A percentile compares a stretch with the other conserved stretches of the same genome.
Conservation (phyloP, 2,888 invertebrate species). For the Blera fallax region DNA sequence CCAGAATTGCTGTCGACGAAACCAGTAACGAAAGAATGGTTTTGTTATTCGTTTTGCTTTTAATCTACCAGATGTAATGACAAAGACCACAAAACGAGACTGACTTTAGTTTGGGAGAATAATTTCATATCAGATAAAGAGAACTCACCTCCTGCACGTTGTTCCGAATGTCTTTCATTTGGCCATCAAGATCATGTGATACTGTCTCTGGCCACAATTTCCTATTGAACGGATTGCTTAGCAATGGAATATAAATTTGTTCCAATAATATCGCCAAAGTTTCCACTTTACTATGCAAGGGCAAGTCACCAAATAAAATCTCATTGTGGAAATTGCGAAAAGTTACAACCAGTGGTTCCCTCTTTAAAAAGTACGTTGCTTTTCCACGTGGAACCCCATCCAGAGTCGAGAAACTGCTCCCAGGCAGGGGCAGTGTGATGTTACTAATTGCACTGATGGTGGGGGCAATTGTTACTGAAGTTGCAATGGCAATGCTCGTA, state of each 20-base stretch:
- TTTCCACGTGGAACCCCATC: slow-evolving; percentile 81
- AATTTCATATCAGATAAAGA: not conserved
- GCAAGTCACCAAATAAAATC: slow-evolving; percentile 88
- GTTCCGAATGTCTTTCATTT: slow-evolving; percentile 85
- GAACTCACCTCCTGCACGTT: slow-evolving; percentile 80
- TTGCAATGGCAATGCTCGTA: slow-evolving; percentile 52
- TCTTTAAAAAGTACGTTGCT: slow-evolving; percentile 84
- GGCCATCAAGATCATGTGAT: slow-evolving; percentile 86
- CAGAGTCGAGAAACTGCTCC: slow-evolving; percentile 79
- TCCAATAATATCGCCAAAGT: slow-evolving; percentile 88
- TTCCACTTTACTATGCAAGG: slow-evolving; percentile 86
- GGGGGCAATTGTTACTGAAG: slow-evolving; percentile 50
- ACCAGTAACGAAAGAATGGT: slow-evolving; percentile 94
- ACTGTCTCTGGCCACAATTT: slow-evolving; percentile 88
- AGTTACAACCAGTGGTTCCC: slow-evolving; percentile 79
- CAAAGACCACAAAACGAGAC: not conserved
- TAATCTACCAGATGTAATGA: slow-evolving; percentile 76
- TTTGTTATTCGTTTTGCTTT: slow-evolving; percentile 93
- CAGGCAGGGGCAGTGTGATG: slow-evolving; percentile 77
- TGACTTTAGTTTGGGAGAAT: not conserved
- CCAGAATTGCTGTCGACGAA: slow-evolving; percentile 87
- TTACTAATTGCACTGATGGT: slow-evolving; percentile 60
- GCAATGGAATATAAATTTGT: slow-evolving; percentile 88
- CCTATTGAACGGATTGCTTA: slow-evolving; percentile 87
- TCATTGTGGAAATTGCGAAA: slow-evolving; percentile 81